Base-by-base conservation (phyloP, 2,797 vertebrate genomes). In the Jordanella pulchra region DNA sequence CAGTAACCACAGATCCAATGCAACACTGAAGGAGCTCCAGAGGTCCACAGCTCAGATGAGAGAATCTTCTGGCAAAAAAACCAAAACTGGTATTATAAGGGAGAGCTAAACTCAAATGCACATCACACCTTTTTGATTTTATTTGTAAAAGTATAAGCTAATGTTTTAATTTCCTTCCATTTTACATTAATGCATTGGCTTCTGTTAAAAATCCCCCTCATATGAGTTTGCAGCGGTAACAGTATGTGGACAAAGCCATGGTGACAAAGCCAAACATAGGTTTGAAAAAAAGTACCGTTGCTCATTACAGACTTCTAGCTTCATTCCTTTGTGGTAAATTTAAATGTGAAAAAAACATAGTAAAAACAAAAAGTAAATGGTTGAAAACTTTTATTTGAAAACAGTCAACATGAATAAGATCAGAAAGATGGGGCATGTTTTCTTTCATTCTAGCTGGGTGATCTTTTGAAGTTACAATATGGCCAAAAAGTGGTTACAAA, bases 401-500 rank as follows among this genome's bases (percentile, higher is more conserved):
- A 73, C 25, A 82, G 54, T 72, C 67, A 80, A 67, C 70, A 78
- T 76, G 42, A 72, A 61, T 50, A 23, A 61, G 53, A 87, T 78
- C 73, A 75, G 66, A 74, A 71, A 83, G 75, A 44, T 73, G 78
- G 35, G 35, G 81, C 54, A 15, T 69, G 60, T 69, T 65, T 44
- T 64, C 14, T 70, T 68, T 69, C 81, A 61, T 69, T 77, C 45
- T 69, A 79, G 65, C 74, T 73, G 50, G 53, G 47, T 75, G 74
- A 53, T 81, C 18, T 83, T 65, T 73, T 86, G 45, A 81, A 77
- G 78, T 72, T 73, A 79, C 70, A 84, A 90, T 80, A 79, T 84
- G 85, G 65, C 80, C 77, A 53, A 76, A 86, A 73, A 84, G 77
- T 80, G 78, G 81, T 84, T 86, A 78, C 80, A 90, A 89, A 86